A percentile compares a stretch with the other conserved stretches of the same genome.
Conservation (phyloP, 1,140 invertebrate species). For the Mizuhopecten yessoensis region DNA sequence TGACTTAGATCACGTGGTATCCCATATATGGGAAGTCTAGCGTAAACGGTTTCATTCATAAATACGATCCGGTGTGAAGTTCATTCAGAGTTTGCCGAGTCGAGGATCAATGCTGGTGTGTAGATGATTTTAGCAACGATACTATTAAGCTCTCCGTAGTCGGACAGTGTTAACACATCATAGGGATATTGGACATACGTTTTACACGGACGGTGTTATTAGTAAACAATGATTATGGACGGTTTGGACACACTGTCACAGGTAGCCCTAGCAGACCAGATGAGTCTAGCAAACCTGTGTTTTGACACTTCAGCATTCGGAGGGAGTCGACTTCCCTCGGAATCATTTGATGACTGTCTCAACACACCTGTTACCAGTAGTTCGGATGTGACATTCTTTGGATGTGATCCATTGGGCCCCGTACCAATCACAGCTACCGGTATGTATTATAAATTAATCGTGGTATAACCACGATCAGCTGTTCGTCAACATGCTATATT, state of each 20-base stretch:
- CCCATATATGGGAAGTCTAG: conserved; percentile 84
- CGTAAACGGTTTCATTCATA: conserved; percentile 87
- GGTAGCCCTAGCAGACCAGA: conserved; percentile 86
- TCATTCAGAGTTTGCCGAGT: conserved; percentile 78
- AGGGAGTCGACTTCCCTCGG: conserved; percentile 72
- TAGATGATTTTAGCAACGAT: conserved; percentile 67
- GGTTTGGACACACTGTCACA: conserved; percentile 91
- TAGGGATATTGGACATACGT: conserved; percentile 69
- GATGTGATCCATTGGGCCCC: conserved; percentile 78
- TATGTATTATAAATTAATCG: conserved; percentile 84
- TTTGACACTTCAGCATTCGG: conserved; percentile 76
- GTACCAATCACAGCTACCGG: conserved; percentile 81
- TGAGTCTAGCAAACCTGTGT: conserved; percentile 86
- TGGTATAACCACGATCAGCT: conserved; percentile 55
- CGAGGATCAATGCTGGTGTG: conserved; percentile 83
- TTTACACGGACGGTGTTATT: conserved; percentile 63
- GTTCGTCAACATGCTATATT: not conserved
- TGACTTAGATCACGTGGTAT: conserved; percentile 77
- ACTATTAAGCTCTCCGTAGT: conserved; percentile 53
- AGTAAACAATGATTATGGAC: conserved; percentile 93
- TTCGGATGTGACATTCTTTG: conserved; percentile 82
- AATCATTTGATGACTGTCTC: conserved; percentile 80
- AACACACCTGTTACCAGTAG: conserved; percentile 83
- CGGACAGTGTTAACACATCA: conserved; percentile 65
- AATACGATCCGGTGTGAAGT: conserved; percentile 79